These are phyloP conservation scores for Pangasius krempfi DNA, from an alignment of 2,797 vertebrate species.

Conservation along the genomic window DNA sequence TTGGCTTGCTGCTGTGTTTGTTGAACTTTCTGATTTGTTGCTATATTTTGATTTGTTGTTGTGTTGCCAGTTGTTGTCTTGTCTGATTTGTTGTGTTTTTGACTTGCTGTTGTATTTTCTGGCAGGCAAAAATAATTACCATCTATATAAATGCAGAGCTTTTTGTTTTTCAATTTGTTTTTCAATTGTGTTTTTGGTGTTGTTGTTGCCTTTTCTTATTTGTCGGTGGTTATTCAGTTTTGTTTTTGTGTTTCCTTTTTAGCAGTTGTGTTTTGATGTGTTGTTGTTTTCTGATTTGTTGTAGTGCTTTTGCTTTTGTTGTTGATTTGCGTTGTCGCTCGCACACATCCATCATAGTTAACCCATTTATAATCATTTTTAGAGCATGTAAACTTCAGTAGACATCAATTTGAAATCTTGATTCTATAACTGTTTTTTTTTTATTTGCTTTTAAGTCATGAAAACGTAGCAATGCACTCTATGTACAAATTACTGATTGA, in stretches of 20 bases:
- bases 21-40: background rate
- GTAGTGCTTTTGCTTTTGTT: background rate
- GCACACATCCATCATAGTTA: background rate
- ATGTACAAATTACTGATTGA: background rate
- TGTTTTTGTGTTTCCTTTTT: background rate
- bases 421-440: background rate
- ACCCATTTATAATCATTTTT: background rate
- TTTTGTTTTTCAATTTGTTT: background rate
- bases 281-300: background rate
- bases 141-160: background rate
- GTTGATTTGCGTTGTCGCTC: background rate
- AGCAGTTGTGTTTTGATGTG: background rate
- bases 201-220: background rate
- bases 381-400: background rate
- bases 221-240: background rate
- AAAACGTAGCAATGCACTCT: background rate
- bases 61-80: background rate
- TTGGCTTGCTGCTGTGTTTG: background rate
- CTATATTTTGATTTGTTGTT: background rate
- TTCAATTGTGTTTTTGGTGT: background rate
- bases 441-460: background rate
- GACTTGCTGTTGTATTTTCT: background rate
- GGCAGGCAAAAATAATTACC: background rate
- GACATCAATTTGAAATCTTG: background rate
- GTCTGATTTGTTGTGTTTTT: background rate